phyloP scores from a whole-genome alignment of 2,113 vertebrate species.

The Melanotaenia duboulayi region DNA sequence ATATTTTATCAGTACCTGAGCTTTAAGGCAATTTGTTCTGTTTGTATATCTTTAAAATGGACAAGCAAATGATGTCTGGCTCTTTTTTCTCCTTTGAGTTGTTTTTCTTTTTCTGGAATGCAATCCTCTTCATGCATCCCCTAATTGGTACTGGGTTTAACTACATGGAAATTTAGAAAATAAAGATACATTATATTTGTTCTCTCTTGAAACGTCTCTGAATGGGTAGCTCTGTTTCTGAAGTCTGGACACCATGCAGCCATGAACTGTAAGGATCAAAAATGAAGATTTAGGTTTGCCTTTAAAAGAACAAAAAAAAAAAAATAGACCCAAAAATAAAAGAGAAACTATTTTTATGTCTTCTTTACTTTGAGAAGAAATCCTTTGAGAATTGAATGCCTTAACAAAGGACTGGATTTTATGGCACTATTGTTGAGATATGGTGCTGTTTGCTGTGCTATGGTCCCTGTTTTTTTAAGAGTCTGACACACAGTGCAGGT shows the following conservation, averaged over 20 bases:
- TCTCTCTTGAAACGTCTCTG: slow-evolving; percentile 11
- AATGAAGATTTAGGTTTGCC: neutral
- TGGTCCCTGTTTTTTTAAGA: too few relatives aligned
- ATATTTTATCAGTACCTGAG: neutral
- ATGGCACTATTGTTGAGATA: neutral
- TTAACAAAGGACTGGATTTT: neutral
- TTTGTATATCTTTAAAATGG: slow-evolving; percentile 20
- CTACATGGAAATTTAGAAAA: slow-evolving; percentile 28
- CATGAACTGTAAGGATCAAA: slow-evolving; percentile 30
- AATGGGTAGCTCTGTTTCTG: slow-evolving; percentile 19
- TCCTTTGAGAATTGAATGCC: neutral
- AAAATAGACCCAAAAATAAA: neutral
- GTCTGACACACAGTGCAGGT: too few relatives aligned
- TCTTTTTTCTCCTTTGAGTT: neutral
- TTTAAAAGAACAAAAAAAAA: neutral
- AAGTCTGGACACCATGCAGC: slow-evolving; percentile 13
- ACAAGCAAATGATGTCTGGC: neutral
- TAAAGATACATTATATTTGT: slow-evolving; percentile 1
- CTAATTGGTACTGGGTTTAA: neutral
- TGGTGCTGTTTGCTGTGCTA: too few relatives aligned
- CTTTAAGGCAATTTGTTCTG: slow-evolving; percentile 24
- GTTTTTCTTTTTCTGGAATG: slow-evolving; percentile 15
- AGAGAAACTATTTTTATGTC: neutral
- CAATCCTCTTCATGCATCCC: slow-evolving; percentile 2
- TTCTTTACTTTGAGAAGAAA: neutral